phyloP scores from a whole-genome alignment of 2,113 vertebrate genomes.

The Sterna hirundo region DNA sequence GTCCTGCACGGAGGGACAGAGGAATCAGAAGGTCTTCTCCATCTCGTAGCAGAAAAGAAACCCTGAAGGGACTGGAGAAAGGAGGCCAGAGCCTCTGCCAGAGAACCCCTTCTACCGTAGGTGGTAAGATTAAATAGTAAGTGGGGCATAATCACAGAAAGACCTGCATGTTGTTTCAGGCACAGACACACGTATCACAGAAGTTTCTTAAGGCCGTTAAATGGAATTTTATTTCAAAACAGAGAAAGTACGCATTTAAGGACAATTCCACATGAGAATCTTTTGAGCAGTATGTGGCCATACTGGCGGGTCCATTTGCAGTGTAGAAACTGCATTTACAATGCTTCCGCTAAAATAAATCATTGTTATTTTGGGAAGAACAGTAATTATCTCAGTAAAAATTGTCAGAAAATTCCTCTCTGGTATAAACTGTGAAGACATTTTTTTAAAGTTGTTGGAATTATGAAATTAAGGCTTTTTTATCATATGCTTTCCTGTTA shows the following conservation, averaged over 20 bases:
- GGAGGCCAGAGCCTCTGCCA: background rate
- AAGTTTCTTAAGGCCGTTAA: background rate
- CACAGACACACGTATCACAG: background rate
- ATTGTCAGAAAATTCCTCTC: background rate
- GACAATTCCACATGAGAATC: background rate
- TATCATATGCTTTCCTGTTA: background rate
- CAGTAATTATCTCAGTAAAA: background rate
- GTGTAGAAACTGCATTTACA: background rate
- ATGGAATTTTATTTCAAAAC: background rate
- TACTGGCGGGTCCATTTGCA: background rate
- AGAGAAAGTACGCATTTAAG: background rate
- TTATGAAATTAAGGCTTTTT: background rate
- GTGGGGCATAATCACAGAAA: background rate
- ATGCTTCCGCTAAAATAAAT: background rate
- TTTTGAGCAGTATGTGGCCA: background rate
- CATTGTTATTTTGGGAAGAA: background rate
- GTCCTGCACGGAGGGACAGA: background rate
- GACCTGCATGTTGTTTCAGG: background rate
- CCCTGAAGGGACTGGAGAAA: background rate
- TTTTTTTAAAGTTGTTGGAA: background rate
- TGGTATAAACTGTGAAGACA: background rate
- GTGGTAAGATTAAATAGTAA: background rate
- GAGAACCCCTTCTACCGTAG: background rate
- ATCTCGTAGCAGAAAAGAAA: background rate
- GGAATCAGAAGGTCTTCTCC: background rate